Conservation (phyloP, 2,113 vertebrate genomes). For the Coracopsis vasa region DNA sequence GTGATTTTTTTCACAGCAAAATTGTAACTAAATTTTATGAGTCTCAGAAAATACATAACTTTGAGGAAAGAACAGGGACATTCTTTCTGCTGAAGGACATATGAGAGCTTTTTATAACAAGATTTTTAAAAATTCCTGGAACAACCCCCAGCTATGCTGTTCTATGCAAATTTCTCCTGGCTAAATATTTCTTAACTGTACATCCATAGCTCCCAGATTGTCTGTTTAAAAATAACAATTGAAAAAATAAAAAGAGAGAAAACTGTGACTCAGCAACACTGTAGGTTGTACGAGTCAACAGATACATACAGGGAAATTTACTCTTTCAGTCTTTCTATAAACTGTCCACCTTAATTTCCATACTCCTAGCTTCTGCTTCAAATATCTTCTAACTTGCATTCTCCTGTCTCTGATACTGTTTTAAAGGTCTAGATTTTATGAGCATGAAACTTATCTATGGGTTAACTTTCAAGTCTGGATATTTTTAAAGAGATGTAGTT, state of each 20-base stretch:
- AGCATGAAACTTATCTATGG: neutral
- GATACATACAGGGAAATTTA: neutral
- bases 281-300: neutral
- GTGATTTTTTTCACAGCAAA: neutral
- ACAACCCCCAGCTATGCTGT: neutral
- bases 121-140: neutral
- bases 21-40: neutral
- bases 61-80: neutral
- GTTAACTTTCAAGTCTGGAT: neutral
- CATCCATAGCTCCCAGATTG: neutral
- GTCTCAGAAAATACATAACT: neutral
- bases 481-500: neutral
- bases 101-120: neutral
- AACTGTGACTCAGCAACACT: neutral
- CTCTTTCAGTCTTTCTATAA: neutral
- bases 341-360: neutral
- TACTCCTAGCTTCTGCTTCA: neutral
- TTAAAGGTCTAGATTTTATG: neutral
- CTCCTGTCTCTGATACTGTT: neutral
- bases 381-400: neutral
- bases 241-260: neutral
- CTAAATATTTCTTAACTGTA: neutral
- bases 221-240: neutral
- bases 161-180: neutral
- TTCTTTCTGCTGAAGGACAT: neutral